Conservation (phyloP, 2,797 vertebrate genomes). For the Nyctibius grandis region DNA sequence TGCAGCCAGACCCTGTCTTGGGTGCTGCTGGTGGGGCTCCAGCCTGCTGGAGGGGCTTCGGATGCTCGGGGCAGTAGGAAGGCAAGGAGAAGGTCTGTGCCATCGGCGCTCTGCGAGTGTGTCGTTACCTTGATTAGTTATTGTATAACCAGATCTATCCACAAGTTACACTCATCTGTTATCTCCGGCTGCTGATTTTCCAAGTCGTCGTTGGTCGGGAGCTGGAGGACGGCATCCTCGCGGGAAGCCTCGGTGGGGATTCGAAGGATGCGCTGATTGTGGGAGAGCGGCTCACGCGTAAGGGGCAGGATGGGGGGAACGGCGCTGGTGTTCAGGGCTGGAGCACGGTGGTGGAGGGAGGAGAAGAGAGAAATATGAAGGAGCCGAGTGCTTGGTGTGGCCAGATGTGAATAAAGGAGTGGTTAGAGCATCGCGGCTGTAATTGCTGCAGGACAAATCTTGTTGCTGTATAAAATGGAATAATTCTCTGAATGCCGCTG, state of each 20-base stretch:
- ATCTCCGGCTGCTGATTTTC: not conserved
- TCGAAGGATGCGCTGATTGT: accelerated
- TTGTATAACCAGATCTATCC: not conserved
- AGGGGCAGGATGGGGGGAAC: not conserved
- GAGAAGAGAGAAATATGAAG: not conserved
- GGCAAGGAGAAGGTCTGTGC: not conserved
- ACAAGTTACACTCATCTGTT: not conserved
- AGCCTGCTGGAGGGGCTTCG: accelerated
- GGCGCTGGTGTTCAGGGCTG: not conserved
- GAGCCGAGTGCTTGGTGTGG: not conserved
- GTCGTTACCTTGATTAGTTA: not conserved
- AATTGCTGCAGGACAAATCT: not conserved
- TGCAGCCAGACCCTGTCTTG: accelerated
- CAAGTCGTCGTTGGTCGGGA: accelerated
- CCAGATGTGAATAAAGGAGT: not conserved
- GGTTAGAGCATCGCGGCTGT: accelerated
- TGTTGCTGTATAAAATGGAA: not conserved
- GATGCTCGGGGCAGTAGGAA: not conserved
- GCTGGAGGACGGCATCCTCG: not conserved
- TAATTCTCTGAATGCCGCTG: accelerated
- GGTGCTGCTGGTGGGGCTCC: accelerated
- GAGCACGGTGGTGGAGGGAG: accelerated
- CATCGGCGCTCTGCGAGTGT: accelerated
- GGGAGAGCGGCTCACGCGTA: accelerated
- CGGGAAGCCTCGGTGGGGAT: not conserved